These are phyloP conservation scores for Ardeotis arabs DNA, from an alignment of 2,113 vertebrate genomes.

Conservation along the genomic window DNA sequence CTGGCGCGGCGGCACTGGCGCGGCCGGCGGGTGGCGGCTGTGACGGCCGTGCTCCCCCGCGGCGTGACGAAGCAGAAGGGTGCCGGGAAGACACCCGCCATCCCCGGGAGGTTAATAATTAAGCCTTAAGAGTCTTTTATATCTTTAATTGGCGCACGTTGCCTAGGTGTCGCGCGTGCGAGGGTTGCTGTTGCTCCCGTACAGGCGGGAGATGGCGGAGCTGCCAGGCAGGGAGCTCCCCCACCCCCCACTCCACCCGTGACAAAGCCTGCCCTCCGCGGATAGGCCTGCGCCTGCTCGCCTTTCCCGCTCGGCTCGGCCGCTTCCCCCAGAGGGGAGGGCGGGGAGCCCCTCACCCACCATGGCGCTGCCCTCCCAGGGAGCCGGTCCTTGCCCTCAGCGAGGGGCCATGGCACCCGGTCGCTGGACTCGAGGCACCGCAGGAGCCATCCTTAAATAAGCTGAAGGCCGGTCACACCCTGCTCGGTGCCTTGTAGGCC, in stretches of 20 bases:
- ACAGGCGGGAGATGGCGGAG: constrained; percentile 13
- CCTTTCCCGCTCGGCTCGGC: neutral
- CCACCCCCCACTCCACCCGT: too few species aligned
- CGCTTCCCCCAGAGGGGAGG: neutral
- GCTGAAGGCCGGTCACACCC: rapidly evolving
- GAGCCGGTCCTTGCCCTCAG: neutral
- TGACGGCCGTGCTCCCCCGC: neutral
- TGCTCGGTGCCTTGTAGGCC: rapidly evolving
- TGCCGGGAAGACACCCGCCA: neutral
- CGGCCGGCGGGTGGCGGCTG: constrained; percentile 49
- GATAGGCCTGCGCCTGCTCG: too few species aligned
- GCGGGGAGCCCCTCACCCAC: neutral
- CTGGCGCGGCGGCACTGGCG: neutral
- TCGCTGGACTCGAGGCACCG: rapidly evolving
- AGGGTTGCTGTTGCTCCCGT: neutral
- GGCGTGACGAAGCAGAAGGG: neutral
- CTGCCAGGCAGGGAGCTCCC: neutral
- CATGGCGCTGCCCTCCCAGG: rapidly evolving
- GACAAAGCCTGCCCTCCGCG: too few species aligned
- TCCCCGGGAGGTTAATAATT: neutral
- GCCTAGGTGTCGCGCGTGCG: neutral
- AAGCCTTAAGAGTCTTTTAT: neutral
- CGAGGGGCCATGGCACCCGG: rapidly evolving
- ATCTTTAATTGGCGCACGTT: neutral
- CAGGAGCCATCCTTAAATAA: neutral